Base-by-base conservation (phyloP, 2,888 invertebrate genomes). In the Paralinhomoeus sp. region DNA sequence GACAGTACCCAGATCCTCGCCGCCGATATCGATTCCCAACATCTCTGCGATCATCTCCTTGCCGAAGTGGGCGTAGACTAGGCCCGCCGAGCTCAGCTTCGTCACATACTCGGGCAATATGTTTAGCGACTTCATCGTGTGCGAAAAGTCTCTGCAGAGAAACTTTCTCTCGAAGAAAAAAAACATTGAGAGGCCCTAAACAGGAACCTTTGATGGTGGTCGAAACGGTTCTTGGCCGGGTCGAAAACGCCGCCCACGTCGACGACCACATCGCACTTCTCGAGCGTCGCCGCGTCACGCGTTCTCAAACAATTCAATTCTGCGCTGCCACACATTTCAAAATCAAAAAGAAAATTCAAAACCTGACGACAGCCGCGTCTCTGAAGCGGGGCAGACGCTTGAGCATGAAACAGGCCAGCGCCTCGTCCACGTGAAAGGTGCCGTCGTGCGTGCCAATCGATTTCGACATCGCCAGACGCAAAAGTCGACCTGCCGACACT, bases 61-160 rank as follows among this genome's bases (percentile, higher is more conserved):
- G 0, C 93, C 97, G 63, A 78, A 93, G 62, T 80, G 82, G 36
- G 77, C 74, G 60, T 83, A 97, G 17, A 97, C 66, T 22, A 97
- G 68, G 0, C 93, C 97, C 2, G 93, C 93, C 53, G 87, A 87
- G 66, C 89, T 91, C 42, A 97, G 69, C 62, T 82, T 83, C 49
- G 68, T 72, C 12, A 57, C 44, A 45, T 52, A 62, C 22, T 52
- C 2, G 58, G 53, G 45, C 34, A 56, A 47, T 12, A 47, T 42
- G 7, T 46, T 46, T 3, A 59, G 45, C 13, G 54, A 27, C 18
- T 39, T 22, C 21, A 21, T 21, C 7, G 23, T 9, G 23, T 17
- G 23, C 2, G 22, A 5, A 21, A 22, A 37, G 17, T 37, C 22
- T 7, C 27, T 27, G 27, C n/a, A n/a, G n/a, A n/a, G n/a, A n/a